phyloP scores from a whole-genome alignment of 2,888 invertebrate genomes.

The Julus scanicus region DNA sequence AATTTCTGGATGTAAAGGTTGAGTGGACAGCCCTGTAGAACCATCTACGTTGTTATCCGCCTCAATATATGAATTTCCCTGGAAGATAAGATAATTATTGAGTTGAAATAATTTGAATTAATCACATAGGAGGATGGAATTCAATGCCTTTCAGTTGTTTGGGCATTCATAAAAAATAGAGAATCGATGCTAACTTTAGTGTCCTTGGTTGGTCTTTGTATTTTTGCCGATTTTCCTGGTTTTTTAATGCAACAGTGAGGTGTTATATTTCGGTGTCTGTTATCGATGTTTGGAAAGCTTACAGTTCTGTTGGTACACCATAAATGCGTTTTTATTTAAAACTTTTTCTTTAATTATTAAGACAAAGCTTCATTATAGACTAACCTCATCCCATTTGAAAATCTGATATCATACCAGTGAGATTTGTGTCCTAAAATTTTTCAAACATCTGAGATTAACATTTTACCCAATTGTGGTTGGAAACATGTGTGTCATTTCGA shows the following conservation, averaged over 20 bases:
- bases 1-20: constrained; percentile 23
- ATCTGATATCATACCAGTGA: constrained; percentile 53
- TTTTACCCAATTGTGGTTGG: not conserved
- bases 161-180: not conserved
- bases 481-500: not conserved
- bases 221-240: constrained; percentile 50
- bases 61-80: constrained; percentile 13
- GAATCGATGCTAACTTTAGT: not conserved
- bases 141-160: too few species aligned
- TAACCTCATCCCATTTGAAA: constrained; percentile 50
- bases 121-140: not conserved
- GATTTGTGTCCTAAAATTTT: constrained; percentile 49
- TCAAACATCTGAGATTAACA: not conserved
- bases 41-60: not conserved
- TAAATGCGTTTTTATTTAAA: too few species aligned
- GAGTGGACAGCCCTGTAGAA: not conserved
- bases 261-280: constrained; percentile 47
- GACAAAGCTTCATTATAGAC: not conserved
- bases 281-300: constrained; percentile 54
- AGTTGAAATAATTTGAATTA: not conserved
- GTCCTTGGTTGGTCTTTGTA: not conserved
- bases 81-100: not conserved
- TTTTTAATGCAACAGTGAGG: constrained; percentile 44
- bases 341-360: not conserved
- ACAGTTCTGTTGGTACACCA: constrained; percentile 43